Percentiles rank a stretch among this genome's conserved stretches.
Conservation (phyloP, 2,113 vertebrate genomes). For the Leucosticte australis region DNA sequence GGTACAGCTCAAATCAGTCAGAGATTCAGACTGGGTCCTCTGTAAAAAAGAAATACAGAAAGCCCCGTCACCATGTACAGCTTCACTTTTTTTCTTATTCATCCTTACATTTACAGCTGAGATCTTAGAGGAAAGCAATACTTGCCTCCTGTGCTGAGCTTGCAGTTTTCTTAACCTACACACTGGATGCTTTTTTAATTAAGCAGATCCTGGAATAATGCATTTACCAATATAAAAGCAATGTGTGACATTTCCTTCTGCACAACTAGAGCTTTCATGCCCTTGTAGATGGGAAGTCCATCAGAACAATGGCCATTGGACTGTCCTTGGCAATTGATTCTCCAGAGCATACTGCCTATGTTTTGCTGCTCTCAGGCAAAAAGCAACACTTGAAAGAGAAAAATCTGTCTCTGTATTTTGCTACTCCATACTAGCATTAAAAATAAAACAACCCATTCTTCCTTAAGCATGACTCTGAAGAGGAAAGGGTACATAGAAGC, state of each 20-base stretch:
- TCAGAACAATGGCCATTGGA: constrained; percentile 4
- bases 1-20: constrained; percentile 72
- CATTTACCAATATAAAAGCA: not conserved
- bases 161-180: not conserved
- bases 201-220: not conserved
- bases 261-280: constrained; percentile 21
- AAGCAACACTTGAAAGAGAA: constrained; percentile 36
- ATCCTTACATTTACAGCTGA: not conserved
- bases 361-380: constrained; percentile 21
- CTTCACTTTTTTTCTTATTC: not conserved
- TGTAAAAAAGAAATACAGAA: constrained; percentile 34
- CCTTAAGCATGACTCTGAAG: not conserved
- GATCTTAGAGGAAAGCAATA: not conserved
- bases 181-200: not conserved
- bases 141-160: not conserved
- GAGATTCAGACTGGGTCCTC: constrained; percentile 71
- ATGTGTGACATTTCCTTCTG: not conserved
- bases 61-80: not conserved
- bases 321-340: not conserved
- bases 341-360: not conserved
- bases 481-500: not conserved
- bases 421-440: not conserved
- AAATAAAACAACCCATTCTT: constrained; percentile 30
- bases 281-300: constrained; percentile 26
- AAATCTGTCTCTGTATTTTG: constrained; percentile 25